Base-by-base conservation (phyloP, 1,140 invertebrate species). In the Rhopalosiphum padi region DNA sequence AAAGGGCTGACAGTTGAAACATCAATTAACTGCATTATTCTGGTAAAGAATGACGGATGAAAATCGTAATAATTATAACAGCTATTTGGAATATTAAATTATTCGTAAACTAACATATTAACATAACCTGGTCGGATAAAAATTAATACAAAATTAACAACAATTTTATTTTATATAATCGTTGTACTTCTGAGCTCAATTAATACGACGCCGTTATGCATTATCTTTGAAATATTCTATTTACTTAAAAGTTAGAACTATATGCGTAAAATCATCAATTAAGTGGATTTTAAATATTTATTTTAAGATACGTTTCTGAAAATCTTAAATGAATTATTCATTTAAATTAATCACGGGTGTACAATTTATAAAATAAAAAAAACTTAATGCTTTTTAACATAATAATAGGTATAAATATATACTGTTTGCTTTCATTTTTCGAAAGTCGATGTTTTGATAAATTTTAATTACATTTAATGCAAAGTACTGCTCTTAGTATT, bases 1-100 rank as follows among this genome's bases (percentile, higher is more conserved):
- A 89, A 89, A 89, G 25, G 41, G 48, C 87, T 53, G 46, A 89
- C 5, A 53, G 43, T 55, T 37, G 22, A 89, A 89, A 89, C 51
- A 53, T 89, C 37, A 89, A 89, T 89, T 89, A 89, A 89, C 88
- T 2, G 21, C 48, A 35, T n/a, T 35, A 87, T 87, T 51, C 30
- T 87, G 85, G 6, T 7, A 48, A n/a, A 87, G 9, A 87, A 87
- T n/a, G 46, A n/a, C 30, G 30, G n/a, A 87, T 35, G 30, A 48
- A 48, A n/a, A 87, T 48, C 30, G 86, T 87, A 48, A 51, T 48
- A 87, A 87, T 48, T 87, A 87, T 30, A 87, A 35, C 30, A 35
- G 43, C 18, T 15, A 35, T 87, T 87, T 35, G n/a, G 51, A 87
- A 48, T 30, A 35, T 48, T 51, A 87, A 87, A 87, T 48, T 48